Evolutionary conservation across 2,113 vertebrate genomes (phyloP), one percentile per base, ranked within the genome.

Genomic region (Numida meleagris): DNA sequence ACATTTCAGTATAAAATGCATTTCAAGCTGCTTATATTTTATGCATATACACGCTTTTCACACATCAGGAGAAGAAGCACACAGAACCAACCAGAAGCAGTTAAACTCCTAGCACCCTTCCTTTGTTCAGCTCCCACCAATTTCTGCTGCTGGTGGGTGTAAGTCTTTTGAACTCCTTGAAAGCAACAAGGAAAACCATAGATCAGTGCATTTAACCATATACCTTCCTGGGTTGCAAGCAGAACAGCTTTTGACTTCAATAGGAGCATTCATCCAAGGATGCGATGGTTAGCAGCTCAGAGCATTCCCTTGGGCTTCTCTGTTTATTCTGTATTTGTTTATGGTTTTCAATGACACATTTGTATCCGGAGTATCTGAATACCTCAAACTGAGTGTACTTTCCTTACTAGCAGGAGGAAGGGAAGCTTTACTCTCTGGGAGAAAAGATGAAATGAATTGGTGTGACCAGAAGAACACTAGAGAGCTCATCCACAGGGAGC

Each of bases 91-190:
- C 36, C 55, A 70, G 43, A 87, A 91, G 90, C 5, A 4, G 76
- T 92, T 94, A 95, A 89, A 71, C 79, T 94, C 84, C 68, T 92
- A 93, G 65, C 48, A 92, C 80, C 48, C 81, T 87, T 93, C 88
- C 74, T 91, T 94, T 94, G 70, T 83, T 97, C 93, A 82, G 43
- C 94, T 96, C 86, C 88, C 91, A 95, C 86, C 81, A 58, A 71
- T 92, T 90, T 59, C 86, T 93, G 87, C 91, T 89, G 68, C 89
- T 96, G 75, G 95, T 96, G 95, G 96, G 95, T 92, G 97, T 86
- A 95, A 89, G 75, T 95, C 84, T 96, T 92, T 92, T 85, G 92
- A 92, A 94, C 90, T 94, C 76, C 83, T 65, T 78, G 43, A 94
- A 96, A 92, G 90, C 73, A 91, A 63, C 48, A 70, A 88, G 92